A percentile compares a stretch with the other conserved stretches of the same genome.
Evolutionary conservation across 2,797 vertebrate genomes (phyloP).

Genomic region (Astyanax mexicanus): DNA sequence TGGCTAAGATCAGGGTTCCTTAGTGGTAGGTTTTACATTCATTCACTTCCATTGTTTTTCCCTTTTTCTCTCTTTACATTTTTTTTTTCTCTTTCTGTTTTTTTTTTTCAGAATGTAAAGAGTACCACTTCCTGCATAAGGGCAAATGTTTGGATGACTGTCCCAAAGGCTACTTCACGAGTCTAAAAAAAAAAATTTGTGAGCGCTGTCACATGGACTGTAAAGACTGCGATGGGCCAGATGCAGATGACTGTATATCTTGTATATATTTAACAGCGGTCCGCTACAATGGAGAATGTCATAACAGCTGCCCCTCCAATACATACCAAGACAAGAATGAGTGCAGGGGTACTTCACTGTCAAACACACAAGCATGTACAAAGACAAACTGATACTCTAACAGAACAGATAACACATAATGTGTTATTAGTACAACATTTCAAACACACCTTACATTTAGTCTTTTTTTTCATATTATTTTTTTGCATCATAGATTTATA

Average conservation of each 20-base stretch:
- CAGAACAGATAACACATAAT: neutral
- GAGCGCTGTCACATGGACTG: slow-evolving; percentile 75
- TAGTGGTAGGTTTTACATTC: neutral
- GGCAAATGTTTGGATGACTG: slow-evolving; percentile 72
- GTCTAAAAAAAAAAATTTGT: slow-evolving; percentile 64
- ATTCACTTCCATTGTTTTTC: too few relatives aligned
- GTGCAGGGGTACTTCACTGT: slow-evolving; percentile 72
- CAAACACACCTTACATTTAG: too few relatives aligned
- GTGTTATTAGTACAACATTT: neutral
- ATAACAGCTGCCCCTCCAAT: slow-evolving; percentile 73
- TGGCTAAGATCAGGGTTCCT: neutral
- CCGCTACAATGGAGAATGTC: slow-evolving; percentile 71
- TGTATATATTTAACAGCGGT: slow-evolving; percentile 58
- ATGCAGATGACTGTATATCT: slow-evolving; percentile 71
- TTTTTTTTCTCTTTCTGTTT: slow-evolving; percentile 11
- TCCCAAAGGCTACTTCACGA: slow-evolving; percentile 71
- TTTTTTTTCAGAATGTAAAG: slow-evolving; percentile 70
- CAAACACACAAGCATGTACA: neutral
- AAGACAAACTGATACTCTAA: neutral
- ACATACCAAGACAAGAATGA: slow-evolving; percentile 68
- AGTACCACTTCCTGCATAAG: slow-evolving; percentile 68
- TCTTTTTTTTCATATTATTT: too few relatives aligned
- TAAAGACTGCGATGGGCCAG: slow-evolving; percentile 73
- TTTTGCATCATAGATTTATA: too few relatives aligned
- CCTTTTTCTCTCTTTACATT: neutral